Evolutionary conservation across 1,140 invertebrate species (phyloP), one percentile per base, ranked within the genome.

Genomic region (Bilobella aurantiaca): DNA sequence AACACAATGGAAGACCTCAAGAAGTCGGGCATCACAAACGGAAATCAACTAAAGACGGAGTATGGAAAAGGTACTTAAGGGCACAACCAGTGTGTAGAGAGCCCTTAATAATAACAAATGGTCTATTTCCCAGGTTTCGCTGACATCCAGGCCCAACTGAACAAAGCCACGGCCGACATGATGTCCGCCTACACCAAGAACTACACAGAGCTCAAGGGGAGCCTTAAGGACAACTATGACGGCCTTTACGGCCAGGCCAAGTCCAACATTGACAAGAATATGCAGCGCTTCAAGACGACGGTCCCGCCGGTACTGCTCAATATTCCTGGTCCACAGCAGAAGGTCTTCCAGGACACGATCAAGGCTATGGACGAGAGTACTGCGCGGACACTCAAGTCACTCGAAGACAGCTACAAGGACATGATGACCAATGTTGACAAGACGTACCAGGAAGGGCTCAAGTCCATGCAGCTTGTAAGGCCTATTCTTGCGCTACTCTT

Each of bases 351-450:
- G 57, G 61, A 63, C 32, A 23, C 29, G 29, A 58, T 66, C 46
- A 66, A 62, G 46, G 1, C 29, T 16, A 16, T 66, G 3, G 37
- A 62, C 23, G 53, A 62, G 2, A 32, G n/a, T 46, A 46, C 49
- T 0, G 18, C 3, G 12, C 56, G 27, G 23, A 58, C 32, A 23
- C 25, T 28, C 2, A 34, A 25, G 8, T 5, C 30, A 3, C 18
- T 42, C 2, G 65, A 62, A 0, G 47, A 58, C 1, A 63, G 29
- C 16, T 62, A 62, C 60, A 63, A 66, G 28, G 60, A 62, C 0
- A 31, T 66, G 21, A 1, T 62, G 16, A 29, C 14, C 23, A 12
- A 21, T 21, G 18, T 66, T 46, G 65, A 66, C 3, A 66, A 63
- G 8, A 49, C 3, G n/a, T 58, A 62, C 25, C 25, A 66, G n/a